Conservation (phyloP, 1,140 invertebrate genomes). For the silkworm (Bombyx mori) region DNA sequence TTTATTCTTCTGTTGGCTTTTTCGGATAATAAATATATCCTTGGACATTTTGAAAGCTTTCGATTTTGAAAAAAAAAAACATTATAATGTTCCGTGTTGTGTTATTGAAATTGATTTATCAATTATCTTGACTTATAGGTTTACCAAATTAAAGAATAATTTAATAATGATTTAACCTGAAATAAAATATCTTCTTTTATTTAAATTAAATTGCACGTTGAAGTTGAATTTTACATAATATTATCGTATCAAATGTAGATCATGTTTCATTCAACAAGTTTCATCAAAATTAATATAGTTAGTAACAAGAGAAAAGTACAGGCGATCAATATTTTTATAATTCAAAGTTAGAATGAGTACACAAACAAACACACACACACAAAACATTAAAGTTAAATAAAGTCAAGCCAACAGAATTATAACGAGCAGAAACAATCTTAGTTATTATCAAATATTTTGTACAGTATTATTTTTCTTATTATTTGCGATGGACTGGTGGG, state of each 20-base stretch:
- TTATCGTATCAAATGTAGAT: too few relatives aligned
- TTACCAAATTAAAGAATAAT: neutral
- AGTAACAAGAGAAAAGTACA: neutral
- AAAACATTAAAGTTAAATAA: constrained; percentile 9
- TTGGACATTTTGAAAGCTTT: constrained; percentile 3
- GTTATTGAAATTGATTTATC: constrained; percentile 3
- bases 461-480: neutral
- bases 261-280: neutral
- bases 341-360: constrained; percentile 8
- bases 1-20: constrained; percentile 33
- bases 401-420: constrained; percentile 28
- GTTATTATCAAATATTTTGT: neutral
- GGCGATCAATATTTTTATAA: neutral
- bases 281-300: neutral
- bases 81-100: neutral
- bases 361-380: constrained; percentile 17
- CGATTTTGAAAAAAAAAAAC: neutral
- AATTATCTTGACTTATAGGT: neutral
- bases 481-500: constrained; percentile 7
- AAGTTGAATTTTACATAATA: too few relatives aligned
- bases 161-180: too few relatives aligned
- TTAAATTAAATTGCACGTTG: too few relatives aligned
- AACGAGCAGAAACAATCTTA: neutral
- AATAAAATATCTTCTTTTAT: too few relatives aligned
- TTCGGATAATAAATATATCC: neutral